Evolutionary conservation across 2,888 invertebrate genomes (phyloP).

Genomic region (Melipona bicolor): DNA sequence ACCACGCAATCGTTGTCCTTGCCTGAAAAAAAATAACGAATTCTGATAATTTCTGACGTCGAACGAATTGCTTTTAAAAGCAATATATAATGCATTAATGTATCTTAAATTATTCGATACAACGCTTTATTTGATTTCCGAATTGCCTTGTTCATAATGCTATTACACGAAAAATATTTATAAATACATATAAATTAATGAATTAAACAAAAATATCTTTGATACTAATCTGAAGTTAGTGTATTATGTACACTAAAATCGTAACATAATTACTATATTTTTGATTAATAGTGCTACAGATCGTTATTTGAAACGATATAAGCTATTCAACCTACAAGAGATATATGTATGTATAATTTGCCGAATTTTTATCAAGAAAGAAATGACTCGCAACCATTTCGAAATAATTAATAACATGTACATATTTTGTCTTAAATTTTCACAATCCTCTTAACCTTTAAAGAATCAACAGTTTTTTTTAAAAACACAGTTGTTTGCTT

Average conservation of each 20-base stretch:
- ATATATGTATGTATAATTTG: background rate
- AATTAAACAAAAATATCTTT: constrained; percentile 7
- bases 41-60: background rate
- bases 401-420: background rate
- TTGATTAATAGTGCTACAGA: constrained; percentile 26
- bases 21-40: constrained; percentile 72
- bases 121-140: background rate
- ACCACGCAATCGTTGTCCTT: constrained; percentile 72
- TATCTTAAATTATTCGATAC: background rate
- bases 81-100: background rate
- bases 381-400: background rate
- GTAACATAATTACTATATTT: constrained; percentile 31
- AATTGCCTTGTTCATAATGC: constrained; percentile 18
- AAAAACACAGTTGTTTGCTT: no score
- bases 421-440: background rate
- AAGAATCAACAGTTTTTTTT: no score
- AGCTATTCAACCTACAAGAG: background rate
- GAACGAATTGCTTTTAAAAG: background rate
- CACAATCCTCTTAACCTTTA: no score
- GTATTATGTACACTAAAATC: constrained; percentile 3
- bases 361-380: background rate
- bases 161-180: background rate
- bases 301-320: constrained; percentile 17
- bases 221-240: background rate
- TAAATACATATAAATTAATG: constrained; percentile 8